These are phyloP conservation scores for Noctua fimbriata DNA, from an alignment of 2,888 invertebrate species.

Conservation along the genomic window DNA sequence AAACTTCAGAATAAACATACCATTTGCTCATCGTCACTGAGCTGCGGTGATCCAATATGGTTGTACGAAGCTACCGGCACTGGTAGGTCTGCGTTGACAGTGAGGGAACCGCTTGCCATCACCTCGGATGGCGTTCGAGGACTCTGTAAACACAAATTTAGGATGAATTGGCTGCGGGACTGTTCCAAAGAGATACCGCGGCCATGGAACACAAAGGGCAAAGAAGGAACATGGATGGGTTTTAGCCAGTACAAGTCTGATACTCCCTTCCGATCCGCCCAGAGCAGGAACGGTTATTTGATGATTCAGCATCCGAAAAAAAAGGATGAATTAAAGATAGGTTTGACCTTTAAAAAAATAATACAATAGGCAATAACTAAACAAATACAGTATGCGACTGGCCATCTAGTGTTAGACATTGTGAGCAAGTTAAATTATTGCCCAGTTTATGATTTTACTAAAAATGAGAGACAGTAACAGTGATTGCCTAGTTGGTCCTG, in stretches of 20 bases:
- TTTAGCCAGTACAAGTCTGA: no score
- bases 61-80: slow-evolving; percentile 77
- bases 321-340: no score
- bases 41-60: slow-evolving; percentile 81
- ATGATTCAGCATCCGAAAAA: no score
- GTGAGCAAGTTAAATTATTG: background rate
- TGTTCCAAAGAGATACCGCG: no score
- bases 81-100: slow-evolving; percentile 75
- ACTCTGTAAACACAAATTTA: slow-evolving; percentile 78
- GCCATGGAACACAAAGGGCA: no score
- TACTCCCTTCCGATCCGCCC: no score
- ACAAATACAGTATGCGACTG: background rate
- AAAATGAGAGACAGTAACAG: background rate
- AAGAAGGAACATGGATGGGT: no score
- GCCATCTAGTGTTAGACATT: background rate
- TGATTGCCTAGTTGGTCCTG: no score
- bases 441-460: background rate
- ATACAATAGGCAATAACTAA: background rate
- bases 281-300: no score
- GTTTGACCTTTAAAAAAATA: background rate
- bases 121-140: slow-evolving; percentile 89
- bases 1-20: slow-evolving; percentile 68
- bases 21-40: slow-evolving; percentile 89
- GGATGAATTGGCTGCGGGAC: no score
- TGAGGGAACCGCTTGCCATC: slow-evolving; percentile 76